Conservation (phyloP, 2,888 invertebrate species). For the Ornithoptera priamus region DNA sequence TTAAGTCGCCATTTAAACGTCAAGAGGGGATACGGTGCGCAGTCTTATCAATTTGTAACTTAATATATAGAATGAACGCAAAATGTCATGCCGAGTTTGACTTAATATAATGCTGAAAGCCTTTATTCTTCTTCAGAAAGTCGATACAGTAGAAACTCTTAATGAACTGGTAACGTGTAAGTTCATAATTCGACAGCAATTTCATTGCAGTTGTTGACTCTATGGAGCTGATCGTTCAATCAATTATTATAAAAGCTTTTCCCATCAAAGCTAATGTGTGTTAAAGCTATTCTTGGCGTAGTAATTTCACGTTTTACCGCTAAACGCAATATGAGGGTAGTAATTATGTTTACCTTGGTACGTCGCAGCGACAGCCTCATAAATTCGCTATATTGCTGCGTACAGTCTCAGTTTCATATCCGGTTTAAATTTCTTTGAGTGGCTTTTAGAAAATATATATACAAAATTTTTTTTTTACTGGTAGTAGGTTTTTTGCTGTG, state of each 20-base stretch:
- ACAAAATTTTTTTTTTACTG: too few relatives aligned
- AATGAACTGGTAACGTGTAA: background rate
- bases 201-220: constrained; percentile 18
- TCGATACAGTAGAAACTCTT: background rate
- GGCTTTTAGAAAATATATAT: too few relatives aligned
- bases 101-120: background rate
- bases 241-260: constrained; percentile 26
- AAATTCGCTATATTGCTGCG: constrained; percentile 36
- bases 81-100: constrained; percentile 29
- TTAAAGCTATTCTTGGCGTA: constrained; percentile 35
- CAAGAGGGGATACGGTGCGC: constrained; percentile 35
- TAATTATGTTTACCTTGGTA: constrained; percentile 52
- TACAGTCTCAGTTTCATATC: constrained; percentile 11
- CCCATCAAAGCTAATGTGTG: constrained; percentile 12
- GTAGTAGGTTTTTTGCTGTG: too few relatives aligned
- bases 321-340: constrained; percentile 44
- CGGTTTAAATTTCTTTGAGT: background rate
- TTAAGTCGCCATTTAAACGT: constrained; percentile 43
- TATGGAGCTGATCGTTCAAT: constrained; percentile 16
- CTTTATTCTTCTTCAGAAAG: background rate
- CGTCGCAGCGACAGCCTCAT: constrained; percentile 43
- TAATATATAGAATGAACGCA: constrained; percentile 38
- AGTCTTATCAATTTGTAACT: constrained; percentile 29
- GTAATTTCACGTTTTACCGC: constrained; percentile 44
- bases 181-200: constrained; percentile 7